Evolutionary conservation across 1,140 invertebrate species (phyloP), one percentile per base, ranked within the genome.

Genomic region (Drosophila dunni): DNA sequence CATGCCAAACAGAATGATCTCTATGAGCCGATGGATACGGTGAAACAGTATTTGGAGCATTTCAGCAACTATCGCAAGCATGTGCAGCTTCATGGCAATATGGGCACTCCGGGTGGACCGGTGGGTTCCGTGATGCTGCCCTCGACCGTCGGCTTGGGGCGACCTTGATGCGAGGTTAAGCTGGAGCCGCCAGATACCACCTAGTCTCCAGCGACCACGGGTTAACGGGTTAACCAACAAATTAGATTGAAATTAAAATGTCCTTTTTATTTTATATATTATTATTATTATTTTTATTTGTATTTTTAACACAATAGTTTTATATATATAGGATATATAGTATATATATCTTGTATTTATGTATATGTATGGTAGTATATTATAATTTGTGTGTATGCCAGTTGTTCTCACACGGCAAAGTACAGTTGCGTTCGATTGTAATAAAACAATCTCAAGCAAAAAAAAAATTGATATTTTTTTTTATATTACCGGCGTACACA

Each of bases 11-110:
- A 93, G 76, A 97, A 97, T 88, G 96, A 98, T 11, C 94, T 98
- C 50, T 98, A 98, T 91, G 95, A 96, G 60, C 97, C 97, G 0
- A 95, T 97, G 75, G 98, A 99, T 92, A 98, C 97, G 0, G 96
- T 99, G 56, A 96, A 97, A 72, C 98, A 99, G 89, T 99, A 99
- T 93, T 94, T 99, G 83, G 98, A 99, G 92, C 97, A 98, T 90
- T 99, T 99, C 92, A 97, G 95, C 76, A 95, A 96, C 58, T 98
- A 97, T 86, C 94, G 97, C 53, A 98, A 98, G 92, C 93, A 90
- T 29, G 80, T 89, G 6, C 71, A 85, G 13, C 44, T 89, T n/a
- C 76, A 72, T 60, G 51, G 48, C 7, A 9, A 36, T 0, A 8
- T 73, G 36, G 24, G 51, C 17, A 56, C 29, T n/a, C 13, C 48